Conservation (phyloP, 2,113 vertebrate genomes). For the Chamaetylas fuelleborni region DNA sequence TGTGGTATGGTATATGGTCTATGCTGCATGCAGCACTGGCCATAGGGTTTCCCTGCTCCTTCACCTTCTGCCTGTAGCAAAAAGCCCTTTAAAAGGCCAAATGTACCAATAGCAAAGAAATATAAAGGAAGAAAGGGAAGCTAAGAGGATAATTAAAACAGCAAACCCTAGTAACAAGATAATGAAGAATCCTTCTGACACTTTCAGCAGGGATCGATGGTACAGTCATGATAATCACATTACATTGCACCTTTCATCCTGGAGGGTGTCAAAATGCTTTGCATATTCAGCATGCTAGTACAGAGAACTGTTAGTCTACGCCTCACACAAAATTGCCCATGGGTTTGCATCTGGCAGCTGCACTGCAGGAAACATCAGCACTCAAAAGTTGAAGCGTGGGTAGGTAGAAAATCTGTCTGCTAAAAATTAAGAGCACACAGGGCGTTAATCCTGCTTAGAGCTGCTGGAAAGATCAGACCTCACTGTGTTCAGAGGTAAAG, state of each 20-base stretch:
- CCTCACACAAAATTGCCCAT: neutral
- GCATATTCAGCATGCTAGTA: neutral
- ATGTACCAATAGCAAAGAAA: neutral
- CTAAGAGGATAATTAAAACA: slow-evolving; percentile 4
- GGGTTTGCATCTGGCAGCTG: neutral
- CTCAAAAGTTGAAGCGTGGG: neutral
- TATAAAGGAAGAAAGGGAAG: neutral
- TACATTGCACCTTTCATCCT: neutral
- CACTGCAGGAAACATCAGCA: neutral
- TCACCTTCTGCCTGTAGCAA: neutral
- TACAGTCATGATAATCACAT: neutral
- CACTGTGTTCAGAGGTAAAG: neutral
- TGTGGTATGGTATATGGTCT: too few relatives aligned
- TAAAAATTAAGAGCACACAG: neutral
- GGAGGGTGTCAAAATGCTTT: neutral
- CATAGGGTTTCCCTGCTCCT: neutral
- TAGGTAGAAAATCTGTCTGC: neutral
- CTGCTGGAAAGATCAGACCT: neutral
- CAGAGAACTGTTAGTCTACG: neutral
- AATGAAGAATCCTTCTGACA: neutral
- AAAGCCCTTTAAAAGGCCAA: neutral
- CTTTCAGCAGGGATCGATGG: neutral
- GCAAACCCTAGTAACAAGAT: neutral
- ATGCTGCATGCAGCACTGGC: too few relatives aligned
- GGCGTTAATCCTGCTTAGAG: neutral